Evolutionary conservation across 2,888 invertebrate genomes (phyloP), one percentile per base, ranked within the genome.

Genomic region (Podabrus alpinus): DNA sequence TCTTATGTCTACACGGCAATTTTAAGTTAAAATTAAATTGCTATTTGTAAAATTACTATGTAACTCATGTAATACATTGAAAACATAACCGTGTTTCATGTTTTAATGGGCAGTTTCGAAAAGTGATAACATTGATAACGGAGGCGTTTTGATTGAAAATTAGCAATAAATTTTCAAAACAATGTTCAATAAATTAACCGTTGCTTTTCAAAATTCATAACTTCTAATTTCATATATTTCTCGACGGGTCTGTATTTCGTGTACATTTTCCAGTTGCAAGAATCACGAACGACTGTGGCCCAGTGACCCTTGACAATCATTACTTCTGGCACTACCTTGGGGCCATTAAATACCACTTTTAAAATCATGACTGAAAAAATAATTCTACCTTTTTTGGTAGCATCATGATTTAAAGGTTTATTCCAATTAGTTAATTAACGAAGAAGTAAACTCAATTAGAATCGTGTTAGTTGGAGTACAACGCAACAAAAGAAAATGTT

Each of bases 251-350:
- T 69, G 66, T 69, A 69, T 78, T 76, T 78, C 78, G 77, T 77
- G 78, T 73, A 69, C 75, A 74, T 62, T 67, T 67, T 69, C 66
- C 68, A 74, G 77, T 77, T 73, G 75, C 77, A 77, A 72, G 73
- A 74, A 74, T 79, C 79, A 79, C 79, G 79, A 78, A 59, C 73
- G 68, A 72, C 77, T 74, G 72, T 71, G 79, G 72, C 76, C 79
- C 69, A 79, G 71, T 79, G 71, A 79, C 79, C 79, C 77, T 71
- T 77, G 79, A 77, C 75, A 77, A 68, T 72, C 45, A 60, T 72
- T 61, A 74, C 76, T 74, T 59, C 72, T 71, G 76, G 78, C 71
- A 68, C 71, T 78, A 68, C 75, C 76, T 64, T 73, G 73, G 62
- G 62, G 62, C 75, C 73, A 64, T 72, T 71, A 73, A 76, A 60